Percentiles rank a stretch among this genome's conserved stretches.
Conservation (phyloP, 2,113 vertebrate species). For the Rattus norvegicus region GRCr8 NC_086023.1:150113501-150114000, state of each 20-base stretch:
- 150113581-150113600: neutral
- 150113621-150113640: neutral
- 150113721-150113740: neutral
- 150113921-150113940: neutral
- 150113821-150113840: neutral
- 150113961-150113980: neutral
- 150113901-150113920: neutral
- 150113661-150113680: neutral
- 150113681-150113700: neutral
- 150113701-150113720: neutral
- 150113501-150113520: neutral
- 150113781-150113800: neutral
- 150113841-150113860: neutral
- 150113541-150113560: neutral
- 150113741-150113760: neutral
- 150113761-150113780: neutral
- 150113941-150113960: neutral
- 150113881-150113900: neutral
- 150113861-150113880: neutral
- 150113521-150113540: neutral
- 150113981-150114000: neutral
- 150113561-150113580: neutral
- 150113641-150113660: neutral
- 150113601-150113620: neutral
- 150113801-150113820: neutral